Percentiles rank a stretch among this genome's conserved stretches.
These are phyloP conservation scores for Rattus rattus DNA, from an alignment of 2,113 vertebrate species.

Conservation along the genomic window DNA sequence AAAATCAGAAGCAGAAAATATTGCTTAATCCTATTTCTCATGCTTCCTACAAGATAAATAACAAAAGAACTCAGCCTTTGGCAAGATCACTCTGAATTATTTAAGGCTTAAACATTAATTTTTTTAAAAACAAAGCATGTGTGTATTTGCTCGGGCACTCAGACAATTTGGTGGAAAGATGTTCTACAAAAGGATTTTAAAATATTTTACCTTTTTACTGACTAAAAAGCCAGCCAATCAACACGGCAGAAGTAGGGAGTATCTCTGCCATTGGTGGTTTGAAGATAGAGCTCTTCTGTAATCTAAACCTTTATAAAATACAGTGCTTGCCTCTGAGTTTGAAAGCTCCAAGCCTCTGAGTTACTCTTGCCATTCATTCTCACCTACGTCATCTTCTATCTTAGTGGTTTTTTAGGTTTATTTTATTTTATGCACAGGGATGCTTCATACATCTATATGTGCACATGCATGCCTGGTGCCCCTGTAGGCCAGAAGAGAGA, in stretches of 20 bases:
- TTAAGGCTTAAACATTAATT: neutral
- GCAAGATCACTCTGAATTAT: slow-evolving; percentile 24
- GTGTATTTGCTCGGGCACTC: neutral
- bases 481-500: neutral
- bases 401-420: neutral
- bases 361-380: neutral
- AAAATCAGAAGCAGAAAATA: neutral
- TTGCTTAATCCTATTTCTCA: neutral
- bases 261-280: slow-evolving; percentile 15
- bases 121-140: neutral
- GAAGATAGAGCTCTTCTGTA: neutral
- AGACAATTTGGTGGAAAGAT: slow-evolving; percentile 29
- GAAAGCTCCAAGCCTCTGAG: neutral
- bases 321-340: neutral
- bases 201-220: neutral
- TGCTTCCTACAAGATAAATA: neutral
- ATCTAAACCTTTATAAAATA: slow-evolving; percentile 3
- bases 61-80: neutral
- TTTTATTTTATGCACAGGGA: neutral
- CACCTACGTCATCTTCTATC: neutral
- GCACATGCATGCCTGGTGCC: neutral
- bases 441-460: neutral
- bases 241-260: neutral
- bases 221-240: slow-evolving; percentile 39
- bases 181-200: neutral